These are phyloP conservation scores for Myrmecobius fasciatus DNA, from an alignment of 2,113 vertebrate species.

Conservation along the genomic window DNA sequence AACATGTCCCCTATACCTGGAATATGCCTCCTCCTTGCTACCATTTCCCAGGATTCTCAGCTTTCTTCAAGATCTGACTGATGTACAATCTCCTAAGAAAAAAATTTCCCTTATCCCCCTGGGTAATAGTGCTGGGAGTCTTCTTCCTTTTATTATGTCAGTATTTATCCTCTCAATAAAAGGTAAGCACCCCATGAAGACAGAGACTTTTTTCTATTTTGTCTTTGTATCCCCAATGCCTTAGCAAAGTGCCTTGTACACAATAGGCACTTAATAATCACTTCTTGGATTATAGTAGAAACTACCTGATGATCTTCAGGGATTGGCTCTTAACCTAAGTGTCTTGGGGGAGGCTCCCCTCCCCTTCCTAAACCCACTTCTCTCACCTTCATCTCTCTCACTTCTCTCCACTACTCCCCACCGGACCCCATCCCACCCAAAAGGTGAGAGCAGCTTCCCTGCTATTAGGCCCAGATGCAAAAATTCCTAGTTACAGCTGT, in stretches of 20 bases:
- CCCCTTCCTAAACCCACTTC: neutral
- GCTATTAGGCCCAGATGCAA: neutral
- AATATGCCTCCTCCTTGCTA: neutral
- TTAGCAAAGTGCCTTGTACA: neutral
- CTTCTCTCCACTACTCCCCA: too few species aligned
- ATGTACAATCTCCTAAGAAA: neutral
- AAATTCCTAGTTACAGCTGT: neutral
- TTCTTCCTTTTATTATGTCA: neutral
- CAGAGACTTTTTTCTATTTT: neutral
- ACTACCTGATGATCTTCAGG: neutral
- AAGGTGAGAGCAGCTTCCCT: neutral
- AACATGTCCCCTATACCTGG: neutral
- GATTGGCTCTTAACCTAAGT: neutral
- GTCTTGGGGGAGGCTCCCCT: neutral
- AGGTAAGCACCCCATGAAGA: neutral
- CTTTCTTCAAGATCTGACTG: neutral
- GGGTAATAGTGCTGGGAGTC: neutral
- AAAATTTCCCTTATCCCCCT: neutral
- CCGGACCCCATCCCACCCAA: too few species aligned
- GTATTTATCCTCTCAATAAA: neutral
- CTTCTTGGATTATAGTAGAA: neutral
- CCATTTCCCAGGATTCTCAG: neutral
- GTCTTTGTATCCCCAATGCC: neutral
- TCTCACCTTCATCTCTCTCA: too few species aligned
- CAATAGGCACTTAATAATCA: neutral